phyloP scores from a whole-genome alignment of 2,797 vertebrate species.

The Arremon brunneinucha region DNA sequence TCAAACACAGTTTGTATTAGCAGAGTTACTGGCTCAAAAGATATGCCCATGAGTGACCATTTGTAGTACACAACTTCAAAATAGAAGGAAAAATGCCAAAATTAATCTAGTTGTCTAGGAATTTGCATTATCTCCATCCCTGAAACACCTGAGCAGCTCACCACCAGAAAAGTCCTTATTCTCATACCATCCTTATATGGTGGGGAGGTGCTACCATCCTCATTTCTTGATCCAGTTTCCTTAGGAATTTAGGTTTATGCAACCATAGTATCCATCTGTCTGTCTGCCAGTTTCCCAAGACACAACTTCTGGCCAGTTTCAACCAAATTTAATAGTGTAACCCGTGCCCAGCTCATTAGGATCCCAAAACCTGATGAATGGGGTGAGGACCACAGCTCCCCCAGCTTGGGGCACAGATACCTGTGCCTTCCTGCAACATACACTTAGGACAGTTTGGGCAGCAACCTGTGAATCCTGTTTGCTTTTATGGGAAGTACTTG shows the following conservation, averaged over 20 bases:
- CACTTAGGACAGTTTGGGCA: neutral
- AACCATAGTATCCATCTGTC: neutral
- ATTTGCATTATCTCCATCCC: neutral
- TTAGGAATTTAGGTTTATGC: neutral
- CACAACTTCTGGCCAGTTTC: neutral
- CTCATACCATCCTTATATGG: neutral
- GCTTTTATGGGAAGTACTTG: neutral
- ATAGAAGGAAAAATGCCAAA: neutral
- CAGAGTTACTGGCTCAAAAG: neutral
- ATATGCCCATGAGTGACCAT: neutral
- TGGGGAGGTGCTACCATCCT: neutral
- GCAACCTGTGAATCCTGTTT: neutral
- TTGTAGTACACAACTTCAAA: neutral
- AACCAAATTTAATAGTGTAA: neutral
- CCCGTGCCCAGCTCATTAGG: rapidly evolving
- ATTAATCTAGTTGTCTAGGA: neutral
- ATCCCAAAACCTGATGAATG: neutral
- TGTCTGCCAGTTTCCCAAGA: neutral
- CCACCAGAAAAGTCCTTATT: neutral
- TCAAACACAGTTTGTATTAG: neutral
- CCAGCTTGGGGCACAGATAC: rapidly evolving
- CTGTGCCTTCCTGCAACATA: rapidly evolving
- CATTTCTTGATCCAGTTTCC: neutral
- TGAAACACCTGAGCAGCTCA: neutral
- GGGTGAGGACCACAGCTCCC: neutral